phyloP scores from a whole-genome alignment of 2,888 invertebrate species.

The Mactromeris polynyma region DNA sequence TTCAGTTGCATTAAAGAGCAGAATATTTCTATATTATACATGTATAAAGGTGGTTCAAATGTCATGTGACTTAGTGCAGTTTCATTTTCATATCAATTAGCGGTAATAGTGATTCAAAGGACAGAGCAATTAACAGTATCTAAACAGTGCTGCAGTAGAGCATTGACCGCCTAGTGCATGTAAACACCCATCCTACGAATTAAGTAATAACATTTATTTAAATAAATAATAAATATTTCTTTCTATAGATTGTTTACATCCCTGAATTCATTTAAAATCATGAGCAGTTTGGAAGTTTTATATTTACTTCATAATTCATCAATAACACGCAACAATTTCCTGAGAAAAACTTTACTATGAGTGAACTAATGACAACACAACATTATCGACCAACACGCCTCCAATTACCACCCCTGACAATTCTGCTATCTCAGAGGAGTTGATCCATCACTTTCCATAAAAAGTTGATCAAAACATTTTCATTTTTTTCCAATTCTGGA shows the following conservation, averaged over 20 bases:
- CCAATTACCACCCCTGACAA: not conserved
- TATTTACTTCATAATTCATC: not conserved
- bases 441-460: not conserved
- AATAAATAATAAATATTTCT: not conserved
- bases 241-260: not conserved
- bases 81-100: not conserved
- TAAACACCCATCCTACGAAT: not conserved
- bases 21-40: too few species aligned
- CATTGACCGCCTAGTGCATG: not conserved
- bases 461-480: not conserved
- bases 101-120: not conserved
- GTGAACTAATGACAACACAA: not conserved
- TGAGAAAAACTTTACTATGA: not conserved
- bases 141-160: not conserved
- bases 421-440: not conserved
- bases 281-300: not conserved
- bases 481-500: not conserved
- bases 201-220: not conserved
- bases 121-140: not conserved
- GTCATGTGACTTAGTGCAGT: too few species aligned
- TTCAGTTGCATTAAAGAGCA: too few species aligned
- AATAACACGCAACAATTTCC: not conserved
- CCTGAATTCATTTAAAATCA: not conserved
- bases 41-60: too few species aligned
- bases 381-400: not conserved